phyloP scores from a whole-genome alignment of 2,888 invertebrate genomes.

The Morinoia aosen region DNA sequence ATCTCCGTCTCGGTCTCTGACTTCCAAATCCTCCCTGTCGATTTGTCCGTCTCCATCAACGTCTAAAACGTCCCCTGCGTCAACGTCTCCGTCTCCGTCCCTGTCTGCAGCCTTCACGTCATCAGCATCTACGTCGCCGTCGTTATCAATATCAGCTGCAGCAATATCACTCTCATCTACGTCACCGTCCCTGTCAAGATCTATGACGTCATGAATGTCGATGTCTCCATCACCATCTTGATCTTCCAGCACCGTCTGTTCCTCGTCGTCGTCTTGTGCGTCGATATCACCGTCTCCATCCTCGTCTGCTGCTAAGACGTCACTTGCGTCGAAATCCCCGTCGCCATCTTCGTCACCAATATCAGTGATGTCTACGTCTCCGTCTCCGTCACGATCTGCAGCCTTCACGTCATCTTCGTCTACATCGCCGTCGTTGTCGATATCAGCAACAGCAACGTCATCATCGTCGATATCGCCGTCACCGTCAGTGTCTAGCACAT shows the following conservation, averaged over 20 bases:
- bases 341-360: constrained; percentile 65
- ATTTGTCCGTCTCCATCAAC: constrained; percentile 64
- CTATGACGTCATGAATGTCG: constrained; percentile 61
- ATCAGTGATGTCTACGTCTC: constrained; percentile 62
- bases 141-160: constrained; percentile 64
- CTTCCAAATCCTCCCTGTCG: constrained; percentile 63
- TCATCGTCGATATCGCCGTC: constrained; percentile 68
- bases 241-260: constrained; percentile 61
- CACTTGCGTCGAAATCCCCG: constrained; percentile 65
- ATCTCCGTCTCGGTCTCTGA: constrained; percentile 65
- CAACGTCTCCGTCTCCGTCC: constrained; percentile 68
- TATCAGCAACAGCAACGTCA: constrained; percentile 66
- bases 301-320: constrained; percentile 63
- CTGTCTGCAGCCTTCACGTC: constrained; percentile 59
- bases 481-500: constrained; percentile 62
- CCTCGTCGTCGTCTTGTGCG: constrained; percentile 66
- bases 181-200: constrained; percentile 63
- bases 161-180: constrained; percentile 63
- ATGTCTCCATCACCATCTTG: constrained; percentile 63
- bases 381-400: constrained; percentile 63
- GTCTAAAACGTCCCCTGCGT: constrained; percentile 64
- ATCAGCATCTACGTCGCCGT: constrained; percentile 64
- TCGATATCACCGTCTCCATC: constrained; percentile 65
- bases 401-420: constrained; percentile 60
- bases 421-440: constrained; percentile 66